phyloP scores from a whole-genome alignment of 2,113 vertebrate species.

The Zosterops borbonicus region DNA sequence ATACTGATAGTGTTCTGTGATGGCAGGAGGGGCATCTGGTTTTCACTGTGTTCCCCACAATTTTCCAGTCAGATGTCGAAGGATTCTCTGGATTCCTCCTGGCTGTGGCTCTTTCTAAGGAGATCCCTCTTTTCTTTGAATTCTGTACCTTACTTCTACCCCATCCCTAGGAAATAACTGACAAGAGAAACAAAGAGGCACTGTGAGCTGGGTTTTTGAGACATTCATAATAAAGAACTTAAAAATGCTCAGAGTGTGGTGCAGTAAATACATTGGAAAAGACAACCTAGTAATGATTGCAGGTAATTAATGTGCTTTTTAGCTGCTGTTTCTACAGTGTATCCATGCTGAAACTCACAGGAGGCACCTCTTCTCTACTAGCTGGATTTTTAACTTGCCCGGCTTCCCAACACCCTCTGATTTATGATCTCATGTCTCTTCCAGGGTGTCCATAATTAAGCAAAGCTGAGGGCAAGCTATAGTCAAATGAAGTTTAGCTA shows the following conservation, averaged over 20 bases:
- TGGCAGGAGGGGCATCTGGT: background rate
- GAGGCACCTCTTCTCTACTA: background rate
- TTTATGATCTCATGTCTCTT: background rate
- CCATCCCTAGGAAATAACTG: background rate
- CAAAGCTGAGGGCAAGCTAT: constrained; percentile 42
- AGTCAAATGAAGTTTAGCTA: constrained; percentile 47
- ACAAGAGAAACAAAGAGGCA: background rate
- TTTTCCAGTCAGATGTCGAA: background rate
- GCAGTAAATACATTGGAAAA: background rate
- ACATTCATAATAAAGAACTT: background rate
- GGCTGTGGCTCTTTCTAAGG: background rate
- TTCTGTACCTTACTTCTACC: background rate
- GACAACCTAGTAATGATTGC: background rate
- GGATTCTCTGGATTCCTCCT: background rate
- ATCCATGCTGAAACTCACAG: background rate
- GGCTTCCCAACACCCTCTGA: background rate
- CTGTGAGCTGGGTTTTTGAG: background rate
- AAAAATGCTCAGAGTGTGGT: background rate
- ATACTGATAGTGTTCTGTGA: background rate
- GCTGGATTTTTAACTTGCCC: background rate
- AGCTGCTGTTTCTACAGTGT: background rate
- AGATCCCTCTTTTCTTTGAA: background rate
- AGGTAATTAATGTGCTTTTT: background rate
- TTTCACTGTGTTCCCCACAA: background rate
- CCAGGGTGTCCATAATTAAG: constrained; percentile 48